phyloP scores from a whole-genome alignment of 2,113 vertebrate genomes.

The Dromaius novaehollandiae region DNA sequence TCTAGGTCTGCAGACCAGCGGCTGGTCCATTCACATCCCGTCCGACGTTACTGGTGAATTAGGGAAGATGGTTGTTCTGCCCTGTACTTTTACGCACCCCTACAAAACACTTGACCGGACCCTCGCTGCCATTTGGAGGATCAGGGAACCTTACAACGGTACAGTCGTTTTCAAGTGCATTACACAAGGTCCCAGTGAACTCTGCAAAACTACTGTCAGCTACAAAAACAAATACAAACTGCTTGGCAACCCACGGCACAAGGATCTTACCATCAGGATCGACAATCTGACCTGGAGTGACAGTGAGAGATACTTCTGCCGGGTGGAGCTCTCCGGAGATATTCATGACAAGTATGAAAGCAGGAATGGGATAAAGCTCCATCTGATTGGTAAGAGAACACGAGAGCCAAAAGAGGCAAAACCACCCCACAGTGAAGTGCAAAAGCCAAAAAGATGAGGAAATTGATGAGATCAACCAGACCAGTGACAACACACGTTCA shows the following conservation, averaged over 20 bases:
- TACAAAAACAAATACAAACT: slow-evolving; percentile 89
- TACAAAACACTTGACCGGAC: slow-evolving; percentile 85
- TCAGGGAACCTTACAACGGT: slow-evolving; percentile 80
- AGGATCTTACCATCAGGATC: slow-evolving; percentile 90
- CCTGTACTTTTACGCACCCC: slow-evolving; percentile 92
- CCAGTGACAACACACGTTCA: not conserved
- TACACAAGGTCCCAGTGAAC: slow-evolving; percentile 72
- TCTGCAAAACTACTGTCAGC: slow-evolving; percentile 81
- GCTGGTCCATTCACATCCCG: slow-evolving; percentile 87
- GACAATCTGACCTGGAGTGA: slow-evolving; percentile 85
- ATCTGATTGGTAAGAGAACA: slow-evolving; percentile 82
- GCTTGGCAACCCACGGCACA: slow-evolving; percentile 89
- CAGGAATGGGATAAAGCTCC: slow-evolving; percentile 86
- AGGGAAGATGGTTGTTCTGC: slow-evolving; percentile 85
- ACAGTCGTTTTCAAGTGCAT: slow-evolving; percentile 85
- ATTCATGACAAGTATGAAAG: slow-evolving; percentile 86
- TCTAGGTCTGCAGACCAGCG: slow-evolving; percentile 72
- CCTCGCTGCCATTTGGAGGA: slow-evolving; percentile 87
- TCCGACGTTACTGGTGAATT: slow-evolving; percentile 84
- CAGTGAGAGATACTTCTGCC: slow-evolving; percentile 88
- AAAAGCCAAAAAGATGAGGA: not conserved
- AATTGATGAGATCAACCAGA: not conserved
- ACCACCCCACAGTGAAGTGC: fast-evolving
- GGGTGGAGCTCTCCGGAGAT: slow-evolving; percentile 86
- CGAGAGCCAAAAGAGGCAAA: not conserved